Conservation (phyloP, 1,140 invertebrate species). For the Pseudomyrmex flavicornis region DNA sequence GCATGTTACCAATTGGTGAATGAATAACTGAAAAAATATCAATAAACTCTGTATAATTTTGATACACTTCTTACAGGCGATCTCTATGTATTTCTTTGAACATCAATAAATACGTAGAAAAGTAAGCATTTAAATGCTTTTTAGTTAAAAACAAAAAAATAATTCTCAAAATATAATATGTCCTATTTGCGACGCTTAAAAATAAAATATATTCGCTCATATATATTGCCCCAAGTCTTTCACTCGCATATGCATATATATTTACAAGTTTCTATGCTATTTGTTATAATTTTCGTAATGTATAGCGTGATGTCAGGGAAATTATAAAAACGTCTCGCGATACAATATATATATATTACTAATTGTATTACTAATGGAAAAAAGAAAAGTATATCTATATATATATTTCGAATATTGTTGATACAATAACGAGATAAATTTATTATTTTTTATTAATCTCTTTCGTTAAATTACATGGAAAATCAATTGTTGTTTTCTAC, state of each 20-base stretch:
- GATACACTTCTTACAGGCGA: too few species aligned
- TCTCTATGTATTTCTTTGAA: too few species aligned
- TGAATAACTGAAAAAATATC: too few species aligned
- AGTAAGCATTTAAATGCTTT: background rate
- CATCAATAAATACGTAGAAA: too few species aligned
- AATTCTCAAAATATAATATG: background rate
- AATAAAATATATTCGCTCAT: background rate
- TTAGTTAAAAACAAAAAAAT: background rate
- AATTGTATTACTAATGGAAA: background rate
- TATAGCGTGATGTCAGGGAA: too few species aligned
- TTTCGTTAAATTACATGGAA: conserved; percentile 29
- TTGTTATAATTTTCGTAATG: background rate
- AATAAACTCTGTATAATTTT: too few species aligned
- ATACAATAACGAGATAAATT: conserved; percentile 41
- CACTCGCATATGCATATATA: background rate
- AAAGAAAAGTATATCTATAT: conserved; percentile 4
- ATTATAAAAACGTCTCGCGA: too few species aligned
- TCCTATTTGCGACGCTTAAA: background rate
- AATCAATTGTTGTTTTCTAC: conserved; percentile 11
- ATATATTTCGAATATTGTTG: conserved; percentile 19
- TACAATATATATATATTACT: too few species aligned
- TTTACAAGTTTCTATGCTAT: conserved; percentile 19
- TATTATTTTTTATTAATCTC: background rate
- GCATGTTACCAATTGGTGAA: too few species aligned
- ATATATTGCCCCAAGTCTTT: conserved; percentile 1